These are phyloP conservation scores for Pseudocheirus occidentalis DNA, from an alignment of 2,797 vertebrate genomes.

Conservation along the genomic window DNA sequence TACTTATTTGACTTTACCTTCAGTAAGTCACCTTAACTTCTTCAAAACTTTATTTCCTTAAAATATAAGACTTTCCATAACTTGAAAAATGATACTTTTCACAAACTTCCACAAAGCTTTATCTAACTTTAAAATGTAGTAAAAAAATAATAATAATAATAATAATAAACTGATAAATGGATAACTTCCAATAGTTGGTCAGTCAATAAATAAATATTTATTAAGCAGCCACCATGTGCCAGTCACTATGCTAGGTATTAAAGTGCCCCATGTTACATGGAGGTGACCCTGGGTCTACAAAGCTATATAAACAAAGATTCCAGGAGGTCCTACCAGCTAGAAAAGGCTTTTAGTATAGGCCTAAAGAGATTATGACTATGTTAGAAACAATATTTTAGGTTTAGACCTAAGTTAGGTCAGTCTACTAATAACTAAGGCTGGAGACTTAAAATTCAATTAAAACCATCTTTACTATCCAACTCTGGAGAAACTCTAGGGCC, in stretches of 20 bases:
- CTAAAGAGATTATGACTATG: neutral
- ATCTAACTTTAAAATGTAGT: neutral
- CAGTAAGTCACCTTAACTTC: neutral
- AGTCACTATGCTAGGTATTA: neutral
- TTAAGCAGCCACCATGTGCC: neutral
- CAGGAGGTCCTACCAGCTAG: neutral
- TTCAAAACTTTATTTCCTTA: neutral
- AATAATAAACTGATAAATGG: neutral
- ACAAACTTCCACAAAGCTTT: neutral
- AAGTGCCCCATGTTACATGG: neutral
- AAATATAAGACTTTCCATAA: neutral
- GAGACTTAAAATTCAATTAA: neutral
- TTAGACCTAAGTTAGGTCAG: neutral
- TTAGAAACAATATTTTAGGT: neutral
- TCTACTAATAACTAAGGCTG: neutral
- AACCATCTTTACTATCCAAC: neutral
- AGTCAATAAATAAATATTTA: neutral
- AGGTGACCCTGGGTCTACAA: neutral
- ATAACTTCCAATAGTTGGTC: neutral
- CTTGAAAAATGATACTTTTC: neutral
- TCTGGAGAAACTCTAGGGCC: neutral
- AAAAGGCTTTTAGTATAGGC: neutral
- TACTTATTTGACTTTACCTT: neutral
- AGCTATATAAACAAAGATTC: neutral
- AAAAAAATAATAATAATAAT: too few relatives aligned